These are phyloP conservation scores for Ibycter americanus DNA, from an alignment of 2,797 vertebrate genomes.

Conservation along the genomic window DNA sequence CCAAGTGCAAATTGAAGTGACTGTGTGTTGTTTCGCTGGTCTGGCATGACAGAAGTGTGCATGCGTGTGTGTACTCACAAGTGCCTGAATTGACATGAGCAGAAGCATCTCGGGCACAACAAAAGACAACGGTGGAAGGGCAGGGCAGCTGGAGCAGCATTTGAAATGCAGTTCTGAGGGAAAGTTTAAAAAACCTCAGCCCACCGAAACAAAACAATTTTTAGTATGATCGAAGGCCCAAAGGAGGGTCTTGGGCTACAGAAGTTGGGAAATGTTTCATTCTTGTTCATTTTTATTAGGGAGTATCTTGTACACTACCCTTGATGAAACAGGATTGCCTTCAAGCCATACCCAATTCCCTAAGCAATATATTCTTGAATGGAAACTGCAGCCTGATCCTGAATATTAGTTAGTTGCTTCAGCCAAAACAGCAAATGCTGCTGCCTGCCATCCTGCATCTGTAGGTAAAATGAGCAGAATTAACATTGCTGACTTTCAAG, in stretches of 20 bases:
- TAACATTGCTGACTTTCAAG: neutral
- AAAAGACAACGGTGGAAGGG: neutral
- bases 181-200: neutral
- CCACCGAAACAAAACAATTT: neutral
- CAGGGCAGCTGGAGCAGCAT: neutral
- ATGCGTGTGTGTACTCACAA: fast-evolving
- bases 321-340: slow-evolving; percentile 28
- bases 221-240: neutral
- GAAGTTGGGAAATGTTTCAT: neutral
- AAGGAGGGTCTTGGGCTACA: neutral
- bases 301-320: neutral
- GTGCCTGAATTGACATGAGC: neutral
- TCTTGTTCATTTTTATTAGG: neutral
- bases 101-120: neutral
- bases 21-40: neutral
- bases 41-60: neutral
- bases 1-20: neutral
- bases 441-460: neutral
- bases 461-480: neutral
- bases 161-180: neutral
- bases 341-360: slow-evolving; percentile 1
- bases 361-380: neutral
- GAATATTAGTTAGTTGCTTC: slow-evolving; percentile 40
- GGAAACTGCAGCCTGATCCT: neutral
- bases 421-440: neutral